Conservation (phyloP, 2,113 vertebrate genomes). For the Indicator maculatus region DNA sequence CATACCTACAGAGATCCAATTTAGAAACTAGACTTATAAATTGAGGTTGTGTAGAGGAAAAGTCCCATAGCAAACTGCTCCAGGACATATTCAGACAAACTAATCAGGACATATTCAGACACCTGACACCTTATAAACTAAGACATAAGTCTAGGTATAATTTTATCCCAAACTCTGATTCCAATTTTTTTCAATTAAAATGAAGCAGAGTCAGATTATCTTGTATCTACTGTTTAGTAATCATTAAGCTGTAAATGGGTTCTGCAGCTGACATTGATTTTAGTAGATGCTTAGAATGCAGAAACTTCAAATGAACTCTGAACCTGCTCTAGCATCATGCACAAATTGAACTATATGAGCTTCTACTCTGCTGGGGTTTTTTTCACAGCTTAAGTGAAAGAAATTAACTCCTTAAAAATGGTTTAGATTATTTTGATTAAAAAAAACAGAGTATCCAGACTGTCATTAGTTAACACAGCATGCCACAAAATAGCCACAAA, state of each 20-base stretch:
- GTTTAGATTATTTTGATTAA: neutral
- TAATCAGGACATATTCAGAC: neutral
- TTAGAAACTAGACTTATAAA: conserved; percentile 2
- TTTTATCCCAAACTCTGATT: neutral
- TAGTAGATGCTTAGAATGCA: neutral
- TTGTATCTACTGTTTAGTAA: neutral
- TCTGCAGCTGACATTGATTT: conserved; percentile 48
- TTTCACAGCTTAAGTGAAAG: neutral
- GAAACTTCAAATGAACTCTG: conserved; percentile 23
- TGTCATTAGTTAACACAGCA: neutral
- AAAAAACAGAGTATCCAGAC: neutral
- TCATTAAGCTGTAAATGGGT: neutral
- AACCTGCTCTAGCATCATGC: neutral
- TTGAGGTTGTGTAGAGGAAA: neutral
- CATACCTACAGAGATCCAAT: neutral
- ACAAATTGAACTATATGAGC: neutral
- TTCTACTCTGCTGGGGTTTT: neutral
- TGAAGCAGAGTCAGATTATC: neutral
- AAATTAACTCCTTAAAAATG: neutral
- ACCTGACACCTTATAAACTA: neutral
- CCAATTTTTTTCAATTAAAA: neutral
- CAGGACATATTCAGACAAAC: neutral
- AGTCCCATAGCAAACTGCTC: neutral
- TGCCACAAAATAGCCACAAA: neutral
- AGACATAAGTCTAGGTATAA: neutral